phyloP scores from a whole-genome alignment of 2,888 invertebrate genomes.

The Sthenelais limicola region DNA sequence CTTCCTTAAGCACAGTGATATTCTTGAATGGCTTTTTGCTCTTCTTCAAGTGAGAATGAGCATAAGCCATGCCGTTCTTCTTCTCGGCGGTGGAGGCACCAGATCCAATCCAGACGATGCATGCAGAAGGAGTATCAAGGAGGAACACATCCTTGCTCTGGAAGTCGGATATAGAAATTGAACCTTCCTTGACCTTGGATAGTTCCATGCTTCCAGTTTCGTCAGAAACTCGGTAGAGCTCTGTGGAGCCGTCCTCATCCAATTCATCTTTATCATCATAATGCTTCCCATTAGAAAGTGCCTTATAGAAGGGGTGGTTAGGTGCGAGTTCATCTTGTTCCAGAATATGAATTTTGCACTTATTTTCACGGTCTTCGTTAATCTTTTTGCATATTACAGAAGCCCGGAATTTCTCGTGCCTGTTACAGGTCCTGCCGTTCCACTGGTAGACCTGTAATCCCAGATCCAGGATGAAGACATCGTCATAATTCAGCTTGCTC shows the following conservation, averaged over 20 bases:
- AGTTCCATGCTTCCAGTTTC: constrained; percentile 60
- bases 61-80: constrained; percentile 69
- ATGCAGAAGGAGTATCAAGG: constrained; percentile 61
- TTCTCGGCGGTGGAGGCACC: constrained; percentile 62
- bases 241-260: too few species aligned
- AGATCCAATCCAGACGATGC: constrained; percentile 69
- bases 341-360: too few species aligned
- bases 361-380: too few species aligned
- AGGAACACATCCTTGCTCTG: constrained; percentile 69
- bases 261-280: too few species aligned
- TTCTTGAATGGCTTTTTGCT: constrained; percentile 46
- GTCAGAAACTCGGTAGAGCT: constrained; percentile 54
- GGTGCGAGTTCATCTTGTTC: too few species aligned
- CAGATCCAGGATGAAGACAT: constrained; percentile 70
- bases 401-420: constrained; percentile 68
- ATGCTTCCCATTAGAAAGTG: too few species aligned
- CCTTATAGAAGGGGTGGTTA: too few species aligned
- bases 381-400: too few species aligned
- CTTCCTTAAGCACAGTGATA: constrained; percentile 53
- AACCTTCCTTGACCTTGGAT: constrained; percentile 57
- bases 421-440: constrained; percentile 66
- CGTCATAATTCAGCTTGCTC: constrained; percentile 57
- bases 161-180: constrained; percentile 54
- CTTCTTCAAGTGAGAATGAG: constrained; percentile 56
- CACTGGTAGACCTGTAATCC: constrained; percentile 66